A percentile compares a stretch with the other conserved stretches of the same genome.
These are phyloP conservation scores for Meloidogyne exigua DNA, from an alignment of 1,140 invertebrate species.

Conservation along the genomic window DNA sequence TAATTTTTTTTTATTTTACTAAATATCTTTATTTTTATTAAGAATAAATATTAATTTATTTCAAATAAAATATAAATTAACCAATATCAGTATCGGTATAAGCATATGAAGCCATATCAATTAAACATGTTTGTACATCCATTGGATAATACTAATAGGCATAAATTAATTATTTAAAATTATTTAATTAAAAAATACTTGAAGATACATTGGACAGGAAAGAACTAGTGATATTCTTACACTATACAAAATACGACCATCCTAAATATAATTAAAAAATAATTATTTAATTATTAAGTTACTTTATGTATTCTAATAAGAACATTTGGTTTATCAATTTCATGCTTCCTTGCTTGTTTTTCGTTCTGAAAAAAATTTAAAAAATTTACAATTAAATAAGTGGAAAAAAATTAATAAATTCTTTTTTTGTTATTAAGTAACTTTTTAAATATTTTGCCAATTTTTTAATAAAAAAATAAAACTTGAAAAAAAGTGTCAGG, in stretches of 20 bases:
- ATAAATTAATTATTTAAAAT: not conserved
- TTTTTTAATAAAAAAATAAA: not conserved
- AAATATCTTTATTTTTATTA: not conserved
- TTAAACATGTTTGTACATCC: slow-evolving; percentile 85
- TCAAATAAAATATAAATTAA: too few species aligned
- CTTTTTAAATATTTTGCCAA: too few species aligned
- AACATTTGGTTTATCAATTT: slow-evolving; percentile 73
- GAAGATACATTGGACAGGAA: slow-evolving; percentile 80
- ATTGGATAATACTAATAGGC: slow-evolving; percentile 86
- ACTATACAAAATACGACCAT: slow-evolving; percentile 90
- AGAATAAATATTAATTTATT: not conserved
- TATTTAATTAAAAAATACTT: slow-evolving; percentile 37
- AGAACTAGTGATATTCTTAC: slow-evolving; percentile 77
- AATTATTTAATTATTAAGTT: not conserved
- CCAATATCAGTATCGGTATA: slow-evolving; percentile 61
- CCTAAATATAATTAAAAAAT: slow-evolving; percentile 54
- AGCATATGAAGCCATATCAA: slow-evolving; percentile 76
- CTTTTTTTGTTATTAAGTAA: too few species aligned
- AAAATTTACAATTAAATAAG: too few species aligned
- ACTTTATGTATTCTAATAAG: slow-evolving; percentile 88
- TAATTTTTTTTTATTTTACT: not conserved
- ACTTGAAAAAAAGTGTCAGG: slow-evolving; percentile 62
- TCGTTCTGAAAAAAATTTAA: slow-evolving; percentile 84
- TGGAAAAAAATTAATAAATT: too few species aligned
- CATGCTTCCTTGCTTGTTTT: slow-evolving; percentile 93